Evolutionary conservation across 2,113 vertebrate species (phyloP).

Genomic region (Aspiorhynchus laticeps): DNA sequence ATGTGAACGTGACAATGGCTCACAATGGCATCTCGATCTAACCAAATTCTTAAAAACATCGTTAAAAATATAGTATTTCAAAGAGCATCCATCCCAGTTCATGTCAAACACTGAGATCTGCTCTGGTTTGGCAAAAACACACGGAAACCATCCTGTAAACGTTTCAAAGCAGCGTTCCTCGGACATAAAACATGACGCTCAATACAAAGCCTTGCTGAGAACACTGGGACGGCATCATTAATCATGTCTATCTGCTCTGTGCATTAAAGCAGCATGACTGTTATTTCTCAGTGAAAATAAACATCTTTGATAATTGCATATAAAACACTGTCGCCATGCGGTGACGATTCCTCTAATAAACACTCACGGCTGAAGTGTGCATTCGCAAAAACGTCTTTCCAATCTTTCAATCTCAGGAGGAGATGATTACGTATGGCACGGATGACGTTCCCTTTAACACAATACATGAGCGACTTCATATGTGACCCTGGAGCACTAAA

Average conservation of each 20-base stretch:
- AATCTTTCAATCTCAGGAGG: neutral
- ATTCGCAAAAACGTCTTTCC: neutral
- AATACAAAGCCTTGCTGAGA: neutral
- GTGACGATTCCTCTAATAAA: neutral
- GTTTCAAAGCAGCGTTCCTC: neutral
- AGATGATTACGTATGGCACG: neutral
- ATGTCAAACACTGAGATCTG: neutral
- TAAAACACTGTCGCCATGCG: neutral
- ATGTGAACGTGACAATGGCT: neutral
- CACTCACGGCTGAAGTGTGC: neutral
- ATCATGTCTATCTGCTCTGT: neutral
- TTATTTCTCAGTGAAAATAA: neutral
- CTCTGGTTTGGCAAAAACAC: neutral
- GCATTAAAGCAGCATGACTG: neutral
- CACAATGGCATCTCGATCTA: neutral
- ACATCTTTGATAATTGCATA: neutral
- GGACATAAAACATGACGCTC: neutral
- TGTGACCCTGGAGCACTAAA: too few species aligned
- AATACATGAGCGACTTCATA: neutral
- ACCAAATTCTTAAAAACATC: neutral
- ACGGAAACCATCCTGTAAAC: neutral
- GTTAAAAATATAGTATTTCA: conserved; percentile 28
- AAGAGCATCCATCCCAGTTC: neutral
- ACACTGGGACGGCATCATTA: neutral
- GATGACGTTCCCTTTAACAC: neutral